These are phyloP conservation scores for Coendou prehensilis DNA, from an alignment of 2,797 vertebrate species.

Conservation along the genomic window DNA sequence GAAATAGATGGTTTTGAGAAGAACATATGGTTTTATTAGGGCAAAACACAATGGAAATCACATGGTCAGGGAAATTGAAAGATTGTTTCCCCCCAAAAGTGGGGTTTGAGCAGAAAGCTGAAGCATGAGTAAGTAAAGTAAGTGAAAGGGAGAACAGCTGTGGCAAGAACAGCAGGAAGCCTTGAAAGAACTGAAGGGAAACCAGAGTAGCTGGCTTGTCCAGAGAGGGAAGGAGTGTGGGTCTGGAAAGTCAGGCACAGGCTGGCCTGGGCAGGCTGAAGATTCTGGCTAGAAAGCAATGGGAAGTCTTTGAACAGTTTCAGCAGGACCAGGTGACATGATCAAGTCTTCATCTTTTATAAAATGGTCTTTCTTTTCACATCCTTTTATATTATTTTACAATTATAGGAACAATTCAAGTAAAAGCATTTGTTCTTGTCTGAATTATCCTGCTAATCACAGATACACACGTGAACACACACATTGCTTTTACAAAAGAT, in stretches of 20 bases:
- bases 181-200: not conserved
- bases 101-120: conserved; percentile 25
- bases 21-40: conserved; percentile 30
- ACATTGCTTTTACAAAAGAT: conserved; percentile 18
- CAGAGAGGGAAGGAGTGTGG: not conserved
- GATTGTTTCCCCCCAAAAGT: not conserved
- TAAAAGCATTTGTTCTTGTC: conserved; percentile 45
- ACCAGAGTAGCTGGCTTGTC: not conserved
- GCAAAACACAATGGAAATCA: conserved; percentile 21
- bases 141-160: not conserved
- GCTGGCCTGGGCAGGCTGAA: not conserved
- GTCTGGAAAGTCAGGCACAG: not conserved
- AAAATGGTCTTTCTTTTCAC: conserved; percentile 25
- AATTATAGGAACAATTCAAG: not conserved
- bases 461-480: not conserved
- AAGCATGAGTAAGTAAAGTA: not conserved
- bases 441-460: conserved; percentile 22
- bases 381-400: not conserved
- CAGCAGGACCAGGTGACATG: not conserved
- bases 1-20: conserved; percentile 27
- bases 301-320: not conserved
- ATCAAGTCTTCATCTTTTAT: not conserved
- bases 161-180: not conserved
- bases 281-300: not conserved
- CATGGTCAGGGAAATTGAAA: not conserved